Evolutionary conservation across 2,797 vertebrate species (phyloP), one percentile per base, ranked within the genome.

Genomic region (Chrysolophus pictus): DNA sequence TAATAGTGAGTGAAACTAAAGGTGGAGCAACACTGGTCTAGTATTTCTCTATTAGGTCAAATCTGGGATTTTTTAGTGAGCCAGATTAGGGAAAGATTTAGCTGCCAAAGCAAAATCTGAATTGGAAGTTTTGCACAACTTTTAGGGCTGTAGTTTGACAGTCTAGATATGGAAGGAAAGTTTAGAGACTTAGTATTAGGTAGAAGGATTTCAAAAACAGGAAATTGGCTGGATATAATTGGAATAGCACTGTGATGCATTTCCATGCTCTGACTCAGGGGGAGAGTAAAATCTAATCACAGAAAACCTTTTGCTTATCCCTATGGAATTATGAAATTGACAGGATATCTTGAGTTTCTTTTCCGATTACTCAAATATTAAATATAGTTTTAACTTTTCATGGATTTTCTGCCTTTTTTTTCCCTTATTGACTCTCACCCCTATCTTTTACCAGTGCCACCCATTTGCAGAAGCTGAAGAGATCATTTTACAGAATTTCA

Each of bases 391-490:
- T 51, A 26, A 37, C 18, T 51, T 39, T 31, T 39, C 24, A 47
- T 33, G 22, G 64, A 67, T 67, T 67, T 67, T n/a, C 64, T 47
- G 22, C 31, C 33, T 44, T 80, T 67, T 10, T 10, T 2, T 2
- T 39, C 6, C 29, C 81, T 19, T 65, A 49, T 16, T 76, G 23
- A 5, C 29, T 2, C n/a, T 2, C 6, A 17, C 0, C 5, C 7
- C 16, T 44, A 5, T 8, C 9, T 15, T 16, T 73, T 78, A 63
- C 9, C 4, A 81, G 44, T n/a, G 17, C 0, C 4, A 4, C 0
- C 68, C 14, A 31, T 74, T 70, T 29, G 9, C 10, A 74, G 53
- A 74, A 77, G 14, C 6, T 77, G 28, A 69, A 15, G 15, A 72
- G 31, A 55, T 5, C 19, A 71, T 68, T 85, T 68, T 53, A 16